Conservation (phyloP, 2,888 invertebrate genomes). For the Leptothorax acervorum region DNA sequence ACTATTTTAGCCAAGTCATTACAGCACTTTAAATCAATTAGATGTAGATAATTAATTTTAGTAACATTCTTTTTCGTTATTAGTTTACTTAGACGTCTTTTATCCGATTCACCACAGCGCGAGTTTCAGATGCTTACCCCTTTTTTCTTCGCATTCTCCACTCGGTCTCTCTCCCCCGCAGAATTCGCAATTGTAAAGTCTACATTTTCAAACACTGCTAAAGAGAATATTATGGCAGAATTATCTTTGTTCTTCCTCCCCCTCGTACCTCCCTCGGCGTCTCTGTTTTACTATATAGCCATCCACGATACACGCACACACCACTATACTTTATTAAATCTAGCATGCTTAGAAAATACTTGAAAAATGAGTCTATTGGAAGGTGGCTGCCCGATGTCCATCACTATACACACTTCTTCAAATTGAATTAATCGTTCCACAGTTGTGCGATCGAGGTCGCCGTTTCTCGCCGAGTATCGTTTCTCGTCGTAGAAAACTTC, state of each 20-base stretch:
- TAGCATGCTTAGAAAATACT: conserved; percentile 85
- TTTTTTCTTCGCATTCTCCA: conserved; percentile 12
- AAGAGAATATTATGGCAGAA: conserved; percentile 50
- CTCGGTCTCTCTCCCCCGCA: conserved; percentile 8
- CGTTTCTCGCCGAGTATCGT: conserved; percentile 56
- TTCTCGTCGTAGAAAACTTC: conserved; percentile 34
- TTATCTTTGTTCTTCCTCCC: not conserved
- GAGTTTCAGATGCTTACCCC: conserved; percentile 33
- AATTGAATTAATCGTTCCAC: conserved; percentile 46
- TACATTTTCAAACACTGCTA: conserved; percentile 41
- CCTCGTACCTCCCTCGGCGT: conserved; percentile 50
- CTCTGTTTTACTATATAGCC: conserved; percentile 42
- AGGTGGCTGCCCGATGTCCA: conserved; percentile 78
- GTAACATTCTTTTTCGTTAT: conserved; percentile 55
- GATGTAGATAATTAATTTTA: conserved; percentile 57
- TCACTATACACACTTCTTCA: conserved; percentile 80
- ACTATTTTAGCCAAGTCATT: conserved; percentile 37
- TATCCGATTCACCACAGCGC: conserved; percentile 40
- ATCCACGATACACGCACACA: conserved; percentile 74
- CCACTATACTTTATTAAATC: conserved; percentile 79
- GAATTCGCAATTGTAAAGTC: conserved; percentile 33
- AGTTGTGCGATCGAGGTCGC: conserved; percentile 59
- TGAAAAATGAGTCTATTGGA: conserved; percentile 84
- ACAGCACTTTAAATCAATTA: conserved; percentile 45
- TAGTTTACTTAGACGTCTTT: conserved; percentile 52